phyloP scores from a whole-genome alignment of 2,113 vertebrate genomes.

The Myrmecophaga tridactyla region DNA sequence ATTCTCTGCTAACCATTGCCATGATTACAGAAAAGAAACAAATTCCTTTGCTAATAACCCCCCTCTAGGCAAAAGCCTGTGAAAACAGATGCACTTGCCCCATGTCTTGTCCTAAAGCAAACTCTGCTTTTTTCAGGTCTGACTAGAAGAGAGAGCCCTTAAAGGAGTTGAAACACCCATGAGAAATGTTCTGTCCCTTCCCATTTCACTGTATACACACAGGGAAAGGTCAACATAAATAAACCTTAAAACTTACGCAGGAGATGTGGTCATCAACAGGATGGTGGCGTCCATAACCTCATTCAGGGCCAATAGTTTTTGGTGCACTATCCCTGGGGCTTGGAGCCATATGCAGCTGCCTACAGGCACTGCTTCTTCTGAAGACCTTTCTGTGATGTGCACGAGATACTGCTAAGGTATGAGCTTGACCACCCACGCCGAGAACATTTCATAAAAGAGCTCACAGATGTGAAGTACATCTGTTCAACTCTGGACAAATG shows the following conservation, averaged over 20 bases:
- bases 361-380: neutral
- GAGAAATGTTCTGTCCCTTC: neutral
- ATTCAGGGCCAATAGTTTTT: neutral
- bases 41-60: conserved; percentile 62
- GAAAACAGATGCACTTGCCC: conserved; percentile 46
- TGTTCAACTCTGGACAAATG: neutral
- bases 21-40: conserved; percentile 69
- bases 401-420: neutral
- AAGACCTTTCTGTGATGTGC: neutral
- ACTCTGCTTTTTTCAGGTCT: conserved; percentile 13
- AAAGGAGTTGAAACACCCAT: neutral
- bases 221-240: neutral
- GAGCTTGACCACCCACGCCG: neutral
- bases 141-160: neutral
- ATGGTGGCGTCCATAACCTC: neutral
- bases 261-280: neutral
- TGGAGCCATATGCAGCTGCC: neutral
- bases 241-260: neutral
- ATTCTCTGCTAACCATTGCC: conserved; percentile 67
- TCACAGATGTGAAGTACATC: neutral
- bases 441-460: neutral
- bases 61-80: conserved; percentile 53
- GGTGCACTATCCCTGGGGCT: neutral
- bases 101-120: conserved; percentile 62
- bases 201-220: neutral